Percentiles rank a stretch among this genome's conserved stretches.
Conservation (phyloP, 2,888 invertebrate genomes). For the Phortica okadai region DNA sequence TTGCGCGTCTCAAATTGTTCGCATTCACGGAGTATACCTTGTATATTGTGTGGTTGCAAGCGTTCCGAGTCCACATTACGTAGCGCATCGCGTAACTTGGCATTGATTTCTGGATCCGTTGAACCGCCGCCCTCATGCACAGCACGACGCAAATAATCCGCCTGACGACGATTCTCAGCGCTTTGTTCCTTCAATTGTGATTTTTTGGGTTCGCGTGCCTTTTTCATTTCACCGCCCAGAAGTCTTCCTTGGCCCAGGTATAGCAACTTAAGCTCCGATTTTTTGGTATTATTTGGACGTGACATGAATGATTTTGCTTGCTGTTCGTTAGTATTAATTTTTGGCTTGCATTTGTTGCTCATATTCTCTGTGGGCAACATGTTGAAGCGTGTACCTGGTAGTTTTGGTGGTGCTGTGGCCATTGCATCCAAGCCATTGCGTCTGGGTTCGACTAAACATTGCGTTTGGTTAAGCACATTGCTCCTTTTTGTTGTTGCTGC, state of each 20-base stretch:
- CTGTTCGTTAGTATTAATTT: too few relatives aligned
- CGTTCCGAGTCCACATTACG: background rate
- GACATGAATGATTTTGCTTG: too few relatives aligned
- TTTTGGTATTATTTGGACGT: background rate
- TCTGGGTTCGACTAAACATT: background rate
- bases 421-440: conserved; percentile 14
- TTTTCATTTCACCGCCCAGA: background rate
- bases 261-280: background rate
- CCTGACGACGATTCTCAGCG: conserved; percentile 29
- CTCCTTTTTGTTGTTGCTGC: background rate
- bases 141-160: conserved; percentile 48
- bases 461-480: background rate
- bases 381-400: too few relatives aligned
- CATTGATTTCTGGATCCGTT: conserved; percentile 47
- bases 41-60: conserved; percentile 36
- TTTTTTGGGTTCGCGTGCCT: conserved; percentile 8
- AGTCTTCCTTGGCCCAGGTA: background rate
- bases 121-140: conserved; percentile 54
- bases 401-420: too few relatives aligned
- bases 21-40: conserved; percentile 44
- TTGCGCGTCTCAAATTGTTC: conserved; percentile 41
- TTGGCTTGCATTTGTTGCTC: too few relatives aligned
- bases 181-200: background rate
- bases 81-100: conserved; percentile 35
- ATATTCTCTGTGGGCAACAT: too few relatives aligned